Percentiles rank a stretch among this genome's conserved stretches.
Conservation (phyloP, 2,113 vertebrate species). For the Butorides virescens region DNA sequence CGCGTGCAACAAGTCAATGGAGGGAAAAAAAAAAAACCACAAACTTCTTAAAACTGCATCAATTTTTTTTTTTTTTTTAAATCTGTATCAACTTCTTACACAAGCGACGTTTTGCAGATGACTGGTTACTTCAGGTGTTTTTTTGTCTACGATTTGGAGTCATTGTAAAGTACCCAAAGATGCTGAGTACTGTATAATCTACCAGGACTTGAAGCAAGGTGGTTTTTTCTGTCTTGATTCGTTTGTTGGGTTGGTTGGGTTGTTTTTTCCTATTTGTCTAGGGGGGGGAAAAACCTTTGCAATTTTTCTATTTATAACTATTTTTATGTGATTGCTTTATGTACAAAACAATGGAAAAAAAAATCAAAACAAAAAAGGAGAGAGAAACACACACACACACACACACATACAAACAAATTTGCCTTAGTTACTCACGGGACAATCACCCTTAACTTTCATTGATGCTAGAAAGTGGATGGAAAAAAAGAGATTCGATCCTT, state of each 20-base stretch:
- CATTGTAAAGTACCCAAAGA: constrained; percentile 90
- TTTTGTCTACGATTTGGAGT: constrained; percentile 67
- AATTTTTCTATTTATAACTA: constrained; percentile 83
- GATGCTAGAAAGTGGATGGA: constrained; percentile 19
- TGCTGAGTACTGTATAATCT: constrained; percentile 83
- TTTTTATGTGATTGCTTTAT: constrained; percentile 79
- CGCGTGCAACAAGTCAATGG: neutral
- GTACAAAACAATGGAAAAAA: constrained; percentile 59
- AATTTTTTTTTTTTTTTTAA: constrained; percentile 31
- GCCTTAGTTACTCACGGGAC: constrained; percentile 79
- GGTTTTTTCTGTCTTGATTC: constrained; percentile 67
- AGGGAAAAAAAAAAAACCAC: neutral
- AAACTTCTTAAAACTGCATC: constrained; percentile 39
- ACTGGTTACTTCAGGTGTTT: constrained; percentile 62
- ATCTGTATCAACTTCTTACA: constrained; percentile 66
- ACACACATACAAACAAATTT: constrained; percentile 64
- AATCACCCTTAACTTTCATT: constrained; percentile 74
- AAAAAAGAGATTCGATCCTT: constrained; percentile 34
- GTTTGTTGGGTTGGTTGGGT: constrained; percentile 49
- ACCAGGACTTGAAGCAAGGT: constrained; percentile 85
- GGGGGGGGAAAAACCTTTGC: constrained; percentile 62
- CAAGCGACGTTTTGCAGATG: constrained; percentile 64
- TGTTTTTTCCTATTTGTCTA: constrained; percentile 65
- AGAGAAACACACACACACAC: constrained; percentile 8
- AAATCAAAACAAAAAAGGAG: constrained; percentile 41